Conservation (phyloP, 2,113 vertebrate species). For the Caracal caracal region DNA sequence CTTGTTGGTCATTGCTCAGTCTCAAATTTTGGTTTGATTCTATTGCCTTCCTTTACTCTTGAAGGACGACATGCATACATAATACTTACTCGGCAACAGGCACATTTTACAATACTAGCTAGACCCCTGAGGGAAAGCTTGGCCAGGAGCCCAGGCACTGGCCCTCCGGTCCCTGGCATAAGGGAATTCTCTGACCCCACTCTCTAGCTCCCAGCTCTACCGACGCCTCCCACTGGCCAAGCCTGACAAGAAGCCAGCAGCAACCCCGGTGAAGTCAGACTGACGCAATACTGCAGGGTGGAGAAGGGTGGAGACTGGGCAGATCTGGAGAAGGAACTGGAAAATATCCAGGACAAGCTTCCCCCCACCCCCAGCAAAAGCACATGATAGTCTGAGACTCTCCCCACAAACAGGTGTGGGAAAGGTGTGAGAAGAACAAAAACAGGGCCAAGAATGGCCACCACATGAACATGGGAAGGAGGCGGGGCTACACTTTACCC, state of each 20-base stretch:
- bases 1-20: neutral
- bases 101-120: neutral
- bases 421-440: neutral
- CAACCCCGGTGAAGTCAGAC: neutral
- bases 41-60: neutral
- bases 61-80: neutral
- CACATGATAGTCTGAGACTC: neutral
- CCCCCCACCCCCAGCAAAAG: neutral
- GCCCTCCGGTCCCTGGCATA: neutral
- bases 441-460: fast-evolving
- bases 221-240: fast-evolving
- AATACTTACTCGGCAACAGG: neutral
- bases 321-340: fast-evolving
- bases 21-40: neutral
- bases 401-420: neutral
- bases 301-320: neutral
- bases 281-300: fast-evolving
- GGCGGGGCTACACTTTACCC: fast-evolving
- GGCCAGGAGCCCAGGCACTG: neutral
- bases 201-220: too few relatives aligned
- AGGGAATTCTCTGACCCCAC: neutral
- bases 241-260: neutral
- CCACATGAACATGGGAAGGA: fast-evolving
- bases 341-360: neutral
- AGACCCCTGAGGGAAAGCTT: neutral